These are phyloP conservation scores for Pseudomyrmex gracilis DNA, from an alignment of 1,140 invertebrate species.

Conservation along the genomic window DNA sequence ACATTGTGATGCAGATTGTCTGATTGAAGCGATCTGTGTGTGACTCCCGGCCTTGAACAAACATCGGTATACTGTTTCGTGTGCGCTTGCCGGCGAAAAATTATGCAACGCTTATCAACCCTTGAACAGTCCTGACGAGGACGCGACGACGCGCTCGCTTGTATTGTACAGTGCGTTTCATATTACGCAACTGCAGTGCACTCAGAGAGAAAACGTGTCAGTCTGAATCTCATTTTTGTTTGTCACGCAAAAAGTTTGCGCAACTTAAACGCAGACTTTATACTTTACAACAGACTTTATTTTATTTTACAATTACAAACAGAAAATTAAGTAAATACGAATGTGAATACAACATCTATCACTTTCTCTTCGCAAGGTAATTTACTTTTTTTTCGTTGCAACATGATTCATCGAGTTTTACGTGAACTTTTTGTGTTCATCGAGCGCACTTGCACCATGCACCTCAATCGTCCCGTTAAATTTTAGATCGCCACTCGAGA, in stretches of 20 bases:
- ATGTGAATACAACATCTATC: neutral
- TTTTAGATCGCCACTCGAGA: neutral
- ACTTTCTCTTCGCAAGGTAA: too few species aligned
- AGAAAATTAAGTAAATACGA: neutral
- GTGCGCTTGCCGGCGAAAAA: slow-evolving; percentile 2
- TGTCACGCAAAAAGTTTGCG: too few species aligned
- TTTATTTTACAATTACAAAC: too few species aligned
- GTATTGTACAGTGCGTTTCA: neutral
- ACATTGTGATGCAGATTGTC: slow-evolving; percentile 66
- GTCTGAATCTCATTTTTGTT: neutral
- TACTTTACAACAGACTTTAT: too few species aligned
- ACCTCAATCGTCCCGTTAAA: neutral
- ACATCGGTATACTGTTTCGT: slow-evolving; percentile 55
- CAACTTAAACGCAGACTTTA: too few species aligned
- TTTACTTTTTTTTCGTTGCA: too few species aligned
- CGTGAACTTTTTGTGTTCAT: neutral
- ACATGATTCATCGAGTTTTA: neutral
- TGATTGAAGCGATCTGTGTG: neutral
- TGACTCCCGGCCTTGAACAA: slow-evolving; percentile 59
- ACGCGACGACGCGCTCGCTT: slow-evolving; percentile 13
- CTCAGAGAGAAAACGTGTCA: slow-evolving; percentile 3
- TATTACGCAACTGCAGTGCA: neutral
- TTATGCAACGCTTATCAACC: slow-evolving; percentile 68
- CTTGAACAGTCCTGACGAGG: slow-evolving; percentile 32
- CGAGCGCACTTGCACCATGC: neutral